These are phyloP conservation scores for Pygmarrhopalites habei DNA, from an alignment of 1,140 invertebrate species.

Conservation along the genomic window DNA sequence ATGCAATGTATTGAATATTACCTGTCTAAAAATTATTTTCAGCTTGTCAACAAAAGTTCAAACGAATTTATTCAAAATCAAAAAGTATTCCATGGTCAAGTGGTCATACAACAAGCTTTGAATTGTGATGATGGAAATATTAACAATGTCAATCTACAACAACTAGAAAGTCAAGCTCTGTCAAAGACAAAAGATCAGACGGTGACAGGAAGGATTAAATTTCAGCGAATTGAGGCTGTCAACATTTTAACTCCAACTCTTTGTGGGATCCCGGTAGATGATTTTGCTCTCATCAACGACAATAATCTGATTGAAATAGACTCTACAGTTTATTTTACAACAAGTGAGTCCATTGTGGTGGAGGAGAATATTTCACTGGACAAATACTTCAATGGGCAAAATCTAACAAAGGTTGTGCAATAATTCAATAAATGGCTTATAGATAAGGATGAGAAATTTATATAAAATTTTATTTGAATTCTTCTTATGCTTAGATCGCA, in stretches of 20 bases:
- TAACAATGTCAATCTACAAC: neutral
- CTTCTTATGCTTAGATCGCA: neutral
- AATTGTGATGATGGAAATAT: neutral
- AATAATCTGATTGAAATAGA: neutral
- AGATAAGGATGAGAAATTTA: too few relatives aligned
- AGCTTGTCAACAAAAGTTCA: neutral
- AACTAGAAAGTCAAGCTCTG: neutral
- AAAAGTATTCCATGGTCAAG: neutral
- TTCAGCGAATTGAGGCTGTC: neutral
- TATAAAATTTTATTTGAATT: too few relatives aligned
- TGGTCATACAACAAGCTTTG: neutral
- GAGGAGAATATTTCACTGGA: neutral
- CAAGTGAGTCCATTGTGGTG: neutral
- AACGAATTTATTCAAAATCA: neutral
- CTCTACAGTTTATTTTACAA: neutral
- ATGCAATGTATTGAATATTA: neutral
- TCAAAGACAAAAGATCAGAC: constrained; percentile 3
- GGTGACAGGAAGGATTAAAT: neutral
- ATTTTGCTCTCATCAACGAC: neutral
- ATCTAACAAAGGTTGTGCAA: neutral
- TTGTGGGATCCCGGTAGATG: neutral
- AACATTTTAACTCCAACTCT: neutral
- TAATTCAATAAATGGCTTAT: too few relatives aligned
- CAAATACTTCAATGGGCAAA: neutral
- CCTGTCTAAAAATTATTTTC: neutral